Evolutionary conservation across 2,113 vertebrate species (phyloP).

Genomic region (Formicarius rufipectus): DNA sequence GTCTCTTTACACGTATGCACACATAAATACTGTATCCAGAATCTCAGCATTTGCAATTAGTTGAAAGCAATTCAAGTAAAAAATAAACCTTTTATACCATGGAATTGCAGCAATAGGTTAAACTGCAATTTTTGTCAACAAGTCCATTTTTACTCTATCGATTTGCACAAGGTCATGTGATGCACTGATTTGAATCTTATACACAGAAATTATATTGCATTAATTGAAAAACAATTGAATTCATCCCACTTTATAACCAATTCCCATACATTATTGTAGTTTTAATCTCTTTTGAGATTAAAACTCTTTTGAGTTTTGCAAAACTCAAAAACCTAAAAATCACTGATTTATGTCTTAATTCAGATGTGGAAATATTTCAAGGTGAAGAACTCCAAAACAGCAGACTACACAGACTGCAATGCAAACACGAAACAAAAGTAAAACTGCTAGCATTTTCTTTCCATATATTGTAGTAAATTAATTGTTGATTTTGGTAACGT

Average conservation of each 20-base stretch:
- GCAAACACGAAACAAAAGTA: slow-evolving; percentile 66
- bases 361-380: slow-evolving; percentile 44
- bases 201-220: slow-evolving; percentile 14
- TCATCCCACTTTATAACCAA: not conserved
- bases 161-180: slow-evolving; percentile 32
- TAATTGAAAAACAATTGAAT: slow-evolving; percentile 54
- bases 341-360: slow-evolving; percentile 64
- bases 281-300: slow-evolving; percentile 64
- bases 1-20: not conserved
- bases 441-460: slow-evolving; percentile 65
- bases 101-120: slow-evolving; percentile 31
- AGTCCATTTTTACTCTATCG: slow-evolving; percentile 43
- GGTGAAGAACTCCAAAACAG: slow-evolving; percentile 55
- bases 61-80: slow-evolving; percentile 35
- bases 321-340: slow-evolving; percentile 54
- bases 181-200: slow-evolving; percentile 52
- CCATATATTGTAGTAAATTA: slow-evolving; percentile 68
- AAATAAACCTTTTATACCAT: slow-evolving; percentile 28
- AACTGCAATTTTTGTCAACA: slow-evolving; percentile 41
- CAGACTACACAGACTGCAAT: slow-evolving; percentile 19
- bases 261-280: slow-evolving; percentile 14
- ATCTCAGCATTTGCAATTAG: slow-evolving; percentile 31
- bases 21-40: not conserved
- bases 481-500: slow-evolving; percentile 74
- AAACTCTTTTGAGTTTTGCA: slow-evolving; percentile 61